Base-by-base conservation (phyloP, 2,797 vertebrate species). In the Morus bassanus region DNA sequence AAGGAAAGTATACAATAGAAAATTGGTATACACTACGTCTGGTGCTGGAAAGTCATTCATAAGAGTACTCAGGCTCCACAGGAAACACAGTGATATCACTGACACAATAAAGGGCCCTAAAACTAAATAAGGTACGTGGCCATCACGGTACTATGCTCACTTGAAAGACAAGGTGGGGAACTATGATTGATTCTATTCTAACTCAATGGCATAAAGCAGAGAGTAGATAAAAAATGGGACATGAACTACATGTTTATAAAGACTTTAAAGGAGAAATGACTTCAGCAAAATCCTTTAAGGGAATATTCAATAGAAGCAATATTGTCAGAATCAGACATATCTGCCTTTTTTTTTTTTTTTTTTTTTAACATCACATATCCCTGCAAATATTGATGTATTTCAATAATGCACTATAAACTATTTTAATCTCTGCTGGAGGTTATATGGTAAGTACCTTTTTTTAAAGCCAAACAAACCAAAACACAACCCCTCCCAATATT, bases 1-100 rank as follows among this genome's bases (percentile, higher is more conserved):
- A 46, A 85, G 85, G 85, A 87, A 96, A 96, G 76, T 43, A 95
- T 88, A 89, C 88, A 86, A 91, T 85, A 97, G 92, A 91, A 93
- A 95, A 91, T 61, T 93, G 61, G 73, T 76, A 91, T 88, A 81
- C 65, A 89, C 80, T 85, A 82, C 3, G 7, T 56, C 79, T 91
- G 54, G 59, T 64, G 35, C 61, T 88, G 64, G 39, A 85, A 93
- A 94, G 75, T 76, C 73, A 91, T 84, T 95, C 82, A 33, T 74
- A 89, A 87, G 84, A 54, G 61, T 83, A 91, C 70, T 89, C 41
- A 56, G 86, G 65, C 59, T 89, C 86, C 68, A 79, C 43, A 84
- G 37, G 23, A 93, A 93, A 91, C 85, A 88, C 61, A 74, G 73
- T 41, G 13, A 22, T 73, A 91, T 76, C 88, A 82, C 45, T 50